Base-by-base conservation (phyloP, 2,797 vertebrate species). In the Graptemys geographica region DNA sequence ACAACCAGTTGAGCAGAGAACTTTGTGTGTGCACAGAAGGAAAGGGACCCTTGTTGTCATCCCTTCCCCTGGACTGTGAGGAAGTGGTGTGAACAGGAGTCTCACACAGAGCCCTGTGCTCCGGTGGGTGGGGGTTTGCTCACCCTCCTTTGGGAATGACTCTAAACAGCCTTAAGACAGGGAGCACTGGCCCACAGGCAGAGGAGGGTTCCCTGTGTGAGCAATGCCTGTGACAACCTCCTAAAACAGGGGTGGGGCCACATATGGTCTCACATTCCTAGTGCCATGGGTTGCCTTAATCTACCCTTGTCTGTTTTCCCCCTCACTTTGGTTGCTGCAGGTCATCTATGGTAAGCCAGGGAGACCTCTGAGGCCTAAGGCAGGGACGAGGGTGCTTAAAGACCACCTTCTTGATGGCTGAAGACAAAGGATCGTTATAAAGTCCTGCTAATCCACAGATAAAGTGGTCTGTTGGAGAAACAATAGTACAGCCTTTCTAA, bases 201-300 rank as follows among this genome's bases (percentile, higher is more conserved):
- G 11, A 37, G 83, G 83, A 10, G 52, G 81, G 91, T 83, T 95
- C 81, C 95, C 93, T 96, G 94, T 92, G 96, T 93, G 95, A 95
- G 95, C 94, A 95, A n/a, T 72, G 52, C 89, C 2, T 1, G 87
- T 93, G 84, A 65, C 89, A 28, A 31, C 44, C 52, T 81, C 62
- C 37, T 13, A 11, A 15, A 4, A 52, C 44, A 49, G 12, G 25
- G 44, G 44, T 31, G 44, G 4, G 25, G 23, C 41, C 44, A 52
- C 28, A 21, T 44, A 33, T 74, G 62, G 44, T 27, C 41, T 85
- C 82, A 56, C 59, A 51, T 37, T 47, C 59, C 79, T 23, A 90
- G 44, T 52, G 89, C 9, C 62, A 65, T 11, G 49, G 62, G 33
- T 51, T 33, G 51, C 55, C 84, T 56, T 47, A 18, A 37, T 82